phyloP scores from a whole-genome alignment of 1,140 invertebrate species.

The Caenorhabditis inopinata region DNA sequence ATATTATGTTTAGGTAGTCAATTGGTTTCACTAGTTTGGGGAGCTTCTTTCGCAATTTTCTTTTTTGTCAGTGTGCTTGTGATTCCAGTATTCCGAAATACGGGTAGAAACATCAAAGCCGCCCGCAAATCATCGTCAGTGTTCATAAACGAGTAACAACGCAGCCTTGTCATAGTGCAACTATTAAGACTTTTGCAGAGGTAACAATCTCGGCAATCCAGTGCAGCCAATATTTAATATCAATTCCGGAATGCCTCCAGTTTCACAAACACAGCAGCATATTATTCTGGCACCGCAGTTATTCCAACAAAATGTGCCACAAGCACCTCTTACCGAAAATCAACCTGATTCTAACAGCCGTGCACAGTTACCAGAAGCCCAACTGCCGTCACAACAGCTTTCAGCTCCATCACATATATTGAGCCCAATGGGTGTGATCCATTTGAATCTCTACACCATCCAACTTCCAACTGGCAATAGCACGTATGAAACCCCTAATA shows the following conservation, averaged over 20 bases:
- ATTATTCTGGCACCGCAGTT: not conserved
- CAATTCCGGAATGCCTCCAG: not conserved
- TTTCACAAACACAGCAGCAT: not conserved
- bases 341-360: not conserved
- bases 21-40: not conserved
- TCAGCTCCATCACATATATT: not conserved
- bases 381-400: not conserved
- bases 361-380: not conserved
- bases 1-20: not conserved
- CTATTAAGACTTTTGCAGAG: not conserved
- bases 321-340: not conserved
- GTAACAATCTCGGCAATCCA: not conserved
- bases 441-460: not conserved
- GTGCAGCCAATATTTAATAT: conserved; percentile 11
- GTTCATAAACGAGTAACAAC: not conserved
- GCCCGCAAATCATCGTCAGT: conserved; percentile 6
- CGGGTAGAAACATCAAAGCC: conserved; percentile 4
- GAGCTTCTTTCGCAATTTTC: not conserved
- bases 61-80: not conserved
- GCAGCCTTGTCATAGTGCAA: not conserved
- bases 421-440: not conserved
- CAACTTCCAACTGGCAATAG: not conserved
- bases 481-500: not conserved
- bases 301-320: not conserved
- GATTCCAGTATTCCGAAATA: not conserved